Percentiles rank a stretch among this genome's conserved stretches.
Conservation (phyloP, 2,888 invertebrate species). For the Cartodere bifasciata region DNA sequence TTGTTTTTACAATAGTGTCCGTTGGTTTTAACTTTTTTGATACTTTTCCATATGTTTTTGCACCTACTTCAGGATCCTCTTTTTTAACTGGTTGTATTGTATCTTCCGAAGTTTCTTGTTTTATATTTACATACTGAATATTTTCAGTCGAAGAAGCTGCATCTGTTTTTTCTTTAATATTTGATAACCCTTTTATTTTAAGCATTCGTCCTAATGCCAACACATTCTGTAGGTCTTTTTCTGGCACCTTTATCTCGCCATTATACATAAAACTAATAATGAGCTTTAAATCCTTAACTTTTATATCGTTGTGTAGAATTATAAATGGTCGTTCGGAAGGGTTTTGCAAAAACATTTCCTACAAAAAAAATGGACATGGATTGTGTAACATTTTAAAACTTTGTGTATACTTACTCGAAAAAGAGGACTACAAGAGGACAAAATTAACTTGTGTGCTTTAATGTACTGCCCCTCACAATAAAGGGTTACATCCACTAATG, state of each 20-base stretch:
- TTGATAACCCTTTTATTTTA: conserved; percentile 37
- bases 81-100: too few species aligned
- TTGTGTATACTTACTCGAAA: conserved; percentile 34
- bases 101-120: too few species aligned
- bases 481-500: conserved; percentile 37
- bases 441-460: conserved; percentile 38
- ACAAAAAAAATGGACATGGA: conserved; percentile 12
- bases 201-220: conserved; percentile 35
- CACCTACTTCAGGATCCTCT: too few species aligned
- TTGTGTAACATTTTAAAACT: too few species aligned
- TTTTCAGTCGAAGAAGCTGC: neutral
- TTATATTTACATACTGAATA: too few species aligned
- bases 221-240: conserved; percentile 34
- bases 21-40: too few species aligned
- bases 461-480: conserved; percentile 37
- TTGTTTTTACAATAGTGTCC: too few species aligned
- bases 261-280: conserved; percentile 39
- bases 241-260: conserved; percentile 38
- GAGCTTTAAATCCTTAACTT: conserved; percentile 32
- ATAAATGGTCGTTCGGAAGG: too few species aligned
- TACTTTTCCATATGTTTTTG: too few species aligned
- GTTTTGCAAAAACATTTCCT: conserved; percentile 38
- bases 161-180: conserved; percentile 27
- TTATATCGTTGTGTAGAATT: conserved; percentile 35
- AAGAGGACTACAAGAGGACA: conserved; percentile 39